These are phyloP conservation scores for Himalopsyche tibetana DNA, from an alignment of 2,888 invertebrate species.

Conservation along the genomic window DNA sequence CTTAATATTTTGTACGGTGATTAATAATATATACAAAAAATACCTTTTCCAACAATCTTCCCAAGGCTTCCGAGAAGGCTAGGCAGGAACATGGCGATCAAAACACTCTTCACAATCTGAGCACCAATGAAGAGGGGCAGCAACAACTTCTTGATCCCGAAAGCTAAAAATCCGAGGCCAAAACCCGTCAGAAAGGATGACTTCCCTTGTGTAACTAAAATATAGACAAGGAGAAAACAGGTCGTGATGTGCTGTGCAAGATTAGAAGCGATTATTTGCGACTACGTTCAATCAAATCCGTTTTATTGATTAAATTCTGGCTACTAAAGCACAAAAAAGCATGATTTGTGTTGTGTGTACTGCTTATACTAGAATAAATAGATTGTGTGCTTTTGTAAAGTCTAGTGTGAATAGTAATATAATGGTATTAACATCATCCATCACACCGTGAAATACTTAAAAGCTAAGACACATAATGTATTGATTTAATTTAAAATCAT, in stretches of 20 bases:
- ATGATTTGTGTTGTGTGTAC: not conserved
- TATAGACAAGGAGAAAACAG: conserved; percentile 48
- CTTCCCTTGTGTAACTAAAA: conserved; percentile 71
- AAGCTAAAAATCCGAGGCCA: conserved; percentile 83
- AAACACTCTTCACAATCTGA: conserved; percentile 88
- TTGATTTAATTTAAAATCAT: too few species aligned
- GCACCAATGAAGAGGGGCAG: conserved; percentile 89
- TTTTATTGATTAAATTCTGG: not conserved
- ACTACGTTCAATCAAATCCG: not conserved
- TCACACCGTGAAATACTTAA: too few species aligned
- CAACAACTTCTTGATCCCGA: conserved; percentile 89
- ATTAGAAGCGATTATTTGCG: conserved; percentile 31
- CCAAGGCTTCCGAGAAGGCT: conserved; percentile 89
- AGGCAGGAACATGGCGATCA: conserved; percentile 90
- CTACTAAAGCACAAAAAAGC: not conserved
- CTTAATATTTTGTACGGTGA: conserved; percentile 7
- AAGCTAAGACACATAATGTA: too few species aligned
- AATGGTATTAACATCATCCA: too few species aligned
- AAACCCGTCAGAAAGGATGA: conserved; percentile 81
- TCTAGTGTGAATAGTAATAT: too few species aligned
- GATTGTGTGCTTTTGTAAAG: not conserved
- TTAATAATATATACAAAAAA: conserved; percentile 46
- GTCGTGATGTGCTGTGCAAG: conserved; percentile 47
- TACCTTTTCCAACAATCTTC: conserved; percentile 90
- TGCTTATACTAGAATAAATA: not conserved